Base-by-base conservation (phyloP, 2,113 vertebrate species). In the Passer montanus region DNA sequence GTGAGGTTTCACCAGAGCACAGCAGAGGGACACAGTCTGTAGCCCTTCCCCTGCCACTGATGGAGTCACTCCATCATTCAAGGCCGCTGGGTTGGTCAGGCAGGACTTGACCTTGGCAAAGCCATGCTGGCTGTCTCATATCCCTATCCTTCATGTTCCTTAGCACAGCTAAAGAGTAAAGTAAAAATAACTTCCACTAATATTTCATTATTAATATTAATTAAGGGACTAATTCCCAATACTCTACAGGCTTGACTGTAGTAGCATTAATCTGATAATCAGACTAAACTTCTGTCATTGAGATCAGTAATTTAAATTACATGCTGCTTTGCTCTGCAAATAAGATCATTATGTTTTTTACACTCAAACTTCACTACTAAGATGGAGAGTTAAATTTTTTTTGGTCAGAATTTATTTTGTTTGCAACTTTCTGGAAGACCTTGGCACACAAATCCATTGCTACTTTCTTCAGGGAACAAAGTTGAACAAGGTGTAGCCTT, bases 81-180 rank as follows among this genome's bases (percentile, higher is more conserved):
- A 50, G 22, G 67, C 9, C 35, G 31, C 26, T 31, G 26, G 15
- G 6, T 4, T 39, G 33, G 39, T 60, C n/a, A 49, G 24, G 26
- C 24, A 72, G 49, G n/a, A 72, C 24, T 31, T 27, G 14, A 4
- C 20, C 20, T 35, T 41, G 24, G 35, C 1, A 2, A 72, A 56
- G 21, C 20, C 0, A 0, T 43, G 30, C 35, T 39, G 47, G 10
- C 28, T 18, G 24, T 35, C 21, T 52, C 37, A 31, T 20, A 4
- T 44, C 31, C 4, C 44, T 28, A 16, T 47, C 24, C 47, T 70
- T 33, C 55, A 62, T 33, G 3, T 24, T 37, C n/a, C 47, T n/a
- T 26, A 63, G 30, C 16, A 79, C 0, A 0, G 24, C 31, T 33
- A 56, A 56, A 8, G 33, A 56, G 53, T 33, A 56, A 56, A 21